Base-by-base conservation (phyloP, 2,113 vertebrate genomes). In the Phaethornis superciliosus region DNA sequence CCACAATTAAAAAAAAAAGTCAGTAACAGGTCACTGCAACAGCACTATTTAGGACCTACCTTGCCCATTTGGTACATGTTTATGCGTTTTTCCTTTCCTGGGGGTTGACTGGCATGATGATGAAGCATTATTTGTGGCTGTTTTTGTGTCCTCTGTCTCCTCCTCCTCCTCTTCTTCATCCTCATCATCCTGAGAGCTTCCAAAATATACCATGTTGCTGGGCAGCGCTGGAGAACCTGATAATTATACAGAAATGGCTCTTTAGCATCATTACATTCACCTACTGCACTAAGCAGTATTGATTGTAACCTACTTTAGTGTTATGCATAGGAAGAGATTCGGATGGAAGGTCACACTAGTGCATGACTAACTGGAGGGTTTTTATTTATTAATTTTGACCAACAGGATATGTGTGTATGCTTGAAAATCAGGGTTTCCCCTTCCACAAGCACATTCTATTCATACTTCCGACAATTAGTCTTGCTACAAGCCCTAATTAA, bases 121-220 rank as follows among this genome's bases (percentile, higher is more conserved):
- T 95, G 98, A 98, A 95, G 98, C 97, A 47, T 98, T 98, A 63
- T 96, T 98, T 97, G 98, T 97, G 94, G 97, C 93, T 96, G 97
- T 85, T 97, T 98, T 98, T 96, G 98, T 70, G 67, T 98, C 98
- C 95, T 99, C 99, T 69, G 96, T 96, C 91, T 98, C 98, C 85
- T 98, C 98, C 27, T 98, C 98, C 65, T 99, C 99, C 52, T 99
- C 99, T 71, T 99, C 99, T 74, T 99, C 98, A 42, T 99, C 99
- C 82, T 99, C 99, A 77, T 99, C 99, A 62, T 99, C 99, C 98
- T 99, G 99, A 98, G 99, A 99, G 97, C 99, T 99, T 97, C 99
- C 99, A 21, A 99, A 99, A 98, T 99, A 99, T 11, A 98, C 98
- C 99, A 99, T 99, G 98, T 98, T 99, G 97, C 97, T 99, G 97